phyloP scores from a whole-genome alignment of 2,113 vertebrate species.

The Melanotaenia duboulayi region DNA sequence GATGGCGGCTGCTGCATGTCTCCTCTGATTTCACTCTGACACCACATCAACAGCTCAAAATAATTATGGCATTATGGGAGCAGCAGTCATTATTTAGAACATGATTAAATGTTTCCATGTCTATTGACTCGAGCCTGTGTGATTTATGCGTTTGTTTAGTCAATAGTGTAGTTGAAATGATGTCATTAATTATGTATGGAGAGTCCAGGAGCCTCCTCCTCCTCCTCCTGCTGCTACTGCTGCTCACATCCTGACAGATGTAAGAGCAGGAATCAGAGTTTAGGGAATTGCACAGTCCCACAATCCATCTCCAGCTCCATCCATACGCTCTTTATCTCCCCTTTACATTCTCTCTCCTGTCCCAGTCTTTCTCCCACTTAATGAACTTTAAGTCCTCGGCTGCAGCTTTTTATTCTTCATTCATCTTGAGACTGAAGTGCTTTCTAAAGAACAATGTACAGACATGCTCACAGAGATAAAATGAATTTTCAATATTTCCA shows the following conservation, averaged over 20 bases:
- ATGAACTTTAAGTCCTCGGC: slow-evolving; percentile 17
- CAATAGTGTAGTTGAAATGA: slow-evolving; percentile 99
- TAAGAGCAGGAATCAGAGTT: slow-evolving; percentile 77
- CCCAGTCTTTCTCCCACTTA: slow-evolving; percentile 6
- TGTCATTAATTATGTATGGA: slow-evolving; percentile 99
- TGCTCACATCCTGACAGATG: slow-evolving; percentile 87
- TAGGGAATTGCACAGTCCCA: slow-evolving; percentile 88
- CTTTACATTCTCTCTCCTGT: slow-evolving; percentile 27
- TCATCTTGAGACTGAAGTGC: background rate
- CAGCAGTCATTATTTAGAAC: slow-evolving; percentile 98
- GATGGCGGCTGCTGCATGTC: slow-evolving; percentile 7
- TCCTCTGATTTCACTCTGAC: slow-evolving; percentile 83
- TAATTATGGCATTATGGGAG: slow-evolving; percentile 97
- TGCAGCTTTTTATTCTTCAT: slow-evolving; percentile 7
- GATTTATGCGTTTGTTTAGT: slow-evolving; percentile 99
- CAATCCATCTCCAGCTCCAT: slow-evolving; percentile 90
- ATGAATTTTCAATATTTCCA: too few species aligned
- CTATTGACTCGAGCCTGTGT: slow-evolving; percentile 93
- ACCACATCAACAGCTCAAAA: slow-evolving; percentile 95
- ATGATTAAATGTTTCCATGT: slow-evolving; percentile 98
- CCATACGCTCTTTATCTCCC: slow-evolving; percentile 37
- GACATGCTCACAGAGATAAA: too few species aligned
- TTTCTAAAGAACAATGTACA: too few species aligned
- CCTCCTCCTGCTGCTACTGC: slow-evolving; percentile 87
- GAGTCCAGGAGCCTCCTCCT: slow-evolving; percentile 87